Evolutionary conservation across 2,113 vertebrate species (phyloP).

Genomic region (Mugil cephalus): DNA sequence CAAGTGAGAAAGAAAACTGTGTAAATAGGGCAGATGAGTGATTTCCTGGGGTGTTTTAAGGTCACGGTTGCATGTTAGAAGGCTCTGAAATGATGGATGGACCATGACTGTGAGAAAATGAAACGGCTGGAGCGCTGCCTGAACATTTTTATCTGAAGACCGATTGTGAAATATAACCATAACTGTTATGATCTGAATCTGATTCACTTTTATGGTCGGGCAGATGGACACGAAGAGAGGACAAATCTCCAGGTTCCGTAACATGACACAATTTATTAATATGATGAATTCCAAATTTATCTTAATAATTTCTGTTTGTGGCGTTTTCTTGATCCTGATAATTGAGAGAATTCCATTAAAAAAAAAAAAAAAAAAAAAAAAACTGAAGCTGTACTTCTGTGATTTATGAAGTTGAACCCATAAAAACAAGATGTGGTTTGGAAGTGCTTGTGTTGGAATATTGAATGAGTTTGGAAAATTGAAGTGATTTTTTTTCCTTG

Average conservation of each 20-base stretch:
- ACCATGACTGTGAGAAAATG: slow-evolving; percentile 32
- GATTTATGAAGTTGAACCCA: slow-evolving; percentile 2
- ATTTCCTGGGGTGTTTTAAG: slow-evolving; percentile 5
- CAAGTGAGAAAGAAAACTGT: not conserved
- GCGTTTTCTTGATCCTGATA: not conserved
- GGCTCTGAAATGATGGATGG: slow-evolving; percentile 44
- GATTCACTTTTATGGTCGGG: slow-evolving; percentile 6
- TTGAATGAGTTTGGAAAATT: slow-evolving; percentile 3
- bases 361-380: not conserved
- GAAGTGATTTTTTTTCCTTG: not conserved
- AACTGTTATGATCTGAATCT: slow-evolving; percentile 22
- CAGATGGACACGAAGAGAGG: slow-evolving; percentile 12
- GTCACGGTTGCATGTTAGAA: slow-evolving; percentile 30
- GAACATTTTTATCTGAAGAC: slow-evolving; percentile 5
- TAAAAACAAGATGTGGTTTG: not conserved
- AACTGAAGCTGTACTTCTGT: not conserved
- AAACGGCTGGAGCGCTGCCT: slow-evolving; percentile 26
- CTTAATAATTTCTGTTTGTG: not conserved
- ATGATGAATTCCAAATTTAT: not conserved
- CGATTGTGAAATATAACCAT: slow-evolving; percentile 25
- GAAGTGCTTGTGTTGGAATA: not conserved
- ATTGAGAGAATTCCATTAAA: not conserved
- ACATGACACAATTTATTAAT: not conserved
- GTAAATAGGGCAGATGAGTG: slow-evolving; percentile 11
- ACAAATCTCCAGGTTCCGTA: not conserved